Evolutionary conservation across 2,113 vertebrate species (phyloP), one percentile per base, ranked within the genome.

Genomic region (Dicerorhinus sumatrensis): DNA sequence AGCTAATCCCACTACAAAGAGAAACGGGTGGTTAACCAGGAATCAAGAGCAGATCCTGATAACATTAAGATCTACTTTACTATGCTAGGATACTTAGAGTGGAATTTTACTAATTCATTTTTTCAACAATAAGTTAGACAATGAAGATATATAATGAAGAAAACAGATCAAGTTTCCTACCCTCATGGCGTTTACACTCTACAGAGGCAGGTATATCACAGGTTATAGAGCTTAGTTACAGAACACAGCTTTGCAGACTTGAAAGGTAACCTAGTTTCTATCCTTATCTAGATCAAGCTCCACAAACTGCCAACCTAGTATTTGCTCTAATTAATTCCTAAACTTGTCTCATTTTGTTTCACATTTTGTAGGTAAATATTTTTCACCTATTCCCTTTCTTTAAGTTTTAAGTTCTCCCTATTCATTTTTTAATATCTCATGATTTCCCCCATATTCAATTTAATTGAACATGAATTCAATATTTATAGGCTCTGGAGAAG

Each of bases 271-370:
- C 29, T 80, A 72, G 31, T 80, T 89, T 80, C 17, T 89, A 65
- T 72, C 54, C 14, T 93, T 86, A 60, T 10, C 62, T 89, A 82
- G 21, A 21, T 63, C 42, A 70, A 65, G 31, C 62, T 91, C 54
- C 23, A 76, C 70, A 65, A 88, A 86, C 29, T 13, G 5, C 33
- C 31, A 82, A 48, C 63, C n/a, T 90, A 67, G 20, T 10, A n/a
- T 27, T 73, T 92, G 20, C 25, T 87, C 8, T 92, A 79, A 88
- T 92, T 85, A 63, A 85, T 83, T 94, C 69, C n/a, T 92, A 17
- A 92, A 75, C 1, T 42, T 65, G 17, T n/a, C 31, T 62, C 23
- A 13, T 5, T 36, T n/a, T 63, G 72, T 46, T 75, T 92, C 12
- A 81, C 21, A 29, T 65, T 65, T 75, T 89, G 33, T 82, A 85